A percentile compares a stretch with the other conserved stretches of the same genome.
Conservation (phyloP, 2,113 vertebrate species). For the Neomonachus schauinslandi region DNA sequence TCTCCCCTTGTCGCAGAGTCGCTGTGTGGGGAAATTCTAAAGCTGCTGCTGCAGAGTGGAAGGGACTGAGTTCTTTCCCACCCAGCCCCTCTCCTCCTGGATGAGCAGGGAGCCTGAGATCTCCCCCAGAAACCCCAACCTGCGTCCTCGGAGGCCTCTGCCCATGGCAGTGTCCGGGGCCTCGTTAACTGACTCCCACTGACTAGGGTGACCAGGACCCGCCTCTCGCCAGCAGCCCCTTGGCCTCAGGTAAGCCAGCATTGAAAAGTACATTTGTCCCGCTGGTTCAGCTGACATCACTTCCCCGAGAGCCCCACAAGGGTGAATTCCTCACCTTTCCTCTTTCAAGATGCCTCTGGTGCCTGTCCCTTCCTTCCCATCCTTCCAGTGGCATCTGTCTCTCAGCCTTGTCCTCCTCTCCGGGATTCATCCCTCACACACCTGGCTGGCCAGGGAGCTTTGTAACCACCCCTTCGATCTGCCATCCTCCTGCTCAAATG, state of each 20-base stretch:
- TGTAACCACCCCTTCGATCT: background rate
- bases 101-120: background rate
- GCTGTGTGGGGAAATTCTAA: background rate
- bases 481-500: background rate
- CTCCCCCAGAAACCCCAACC: background rate
- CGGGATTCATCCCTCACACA: background rate
- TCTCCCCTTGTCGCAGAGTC: background rate
- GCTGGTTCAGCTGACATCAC: background rate
- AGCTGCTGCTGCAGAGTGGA: background rate
- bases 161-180: background rate
- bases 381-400: background rate
- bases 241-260: background rate
- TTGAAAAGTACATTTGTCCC: background rate
- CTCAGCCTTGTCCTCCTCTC: background rate
- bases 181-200: background rate
- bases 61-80: background rate
- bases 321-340: background rate
- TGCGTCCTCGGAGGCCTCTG: background rate
- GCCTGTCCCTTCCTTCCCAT: background rate
- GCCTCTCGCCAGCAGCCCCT: background rate
- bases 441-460: background rate
- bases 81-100: background rate
- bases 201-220: background rate
- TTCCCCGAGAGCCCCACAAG: background rate
- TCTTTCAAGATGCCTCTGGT: background rate